Evolutionary conservation across 2,113 vertebrate species (phyloP).

Genomic region (Amphiprion percula): DNA sequence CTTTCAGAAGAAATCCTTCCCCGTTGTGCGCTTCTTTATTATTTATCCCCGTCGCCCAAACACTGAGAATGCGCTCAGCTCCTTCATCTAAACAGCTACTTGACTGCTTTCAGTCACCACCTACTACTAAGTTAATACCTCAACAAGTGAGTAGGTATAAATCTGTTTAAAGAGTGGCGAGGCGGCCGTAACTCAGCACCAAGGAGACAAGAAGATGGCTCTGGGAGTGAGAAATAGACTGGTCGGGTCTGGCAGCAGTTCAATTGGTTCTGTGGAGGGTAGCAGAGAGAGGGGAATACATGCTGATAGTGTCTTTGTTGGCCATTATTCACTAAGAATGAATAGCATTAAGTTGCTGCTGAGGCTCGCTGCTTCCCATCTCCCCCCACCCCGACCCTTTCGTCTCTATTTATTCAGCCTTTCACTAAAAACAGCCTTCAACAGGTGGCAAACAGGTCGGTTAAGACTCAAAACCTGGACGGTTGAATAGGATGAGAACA

Average conservation of each 20-base stretch:
- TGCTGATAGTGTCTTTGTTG: conserved; percentile 75
- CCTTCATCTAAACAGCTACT: neutral
- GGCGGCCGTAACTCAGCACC: conserved; percentile 46
- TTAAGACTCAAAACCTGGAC: conserved; percentile 9
- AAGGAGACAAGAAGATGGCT: conserved; percentile 49
- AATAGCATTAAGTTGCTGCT: conserved; percentile 68
- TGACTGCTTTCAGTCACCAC: conserved; percentile 14
- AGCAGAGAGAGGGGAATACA: conserved; percentile 60
- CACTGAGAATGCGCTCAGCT: conserved; percentile 8
- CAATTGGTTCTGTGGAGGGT: conserved; percentile 52
- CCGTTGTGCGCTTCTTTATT: conserved; percentile 1
- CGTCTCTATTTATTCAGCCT: conserved; percentile 41
- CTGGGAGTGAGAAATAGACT: conserved; percentile 48
- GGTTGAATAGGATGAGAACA: conserved; percentile 1
- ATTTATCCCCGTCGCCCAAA: neutral
- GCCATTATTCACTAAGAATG: conserved; percentile 66
- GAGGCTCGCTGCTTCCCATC: conserved; percentile 36
- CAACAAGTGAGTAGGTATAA: conserved; percentile 33
- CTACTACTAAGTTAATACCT: conserved; percentile 28
- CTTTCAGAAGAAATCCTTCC: conserved; percentile 20
- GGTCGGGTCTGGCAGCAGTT: conserved; percentile 54
- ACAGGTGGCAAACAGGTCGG: conserved; percentile 60
- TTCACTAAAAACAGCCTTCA: conserved; percentile 59
- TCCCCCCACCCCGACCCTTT: neutral
- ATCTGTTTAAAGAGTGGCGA: conserved; percentile 37